phyloP scores from a whole-genome alignment of 2,113 vertebrate species.

The Ramphastos sulfuratus region DNA sequence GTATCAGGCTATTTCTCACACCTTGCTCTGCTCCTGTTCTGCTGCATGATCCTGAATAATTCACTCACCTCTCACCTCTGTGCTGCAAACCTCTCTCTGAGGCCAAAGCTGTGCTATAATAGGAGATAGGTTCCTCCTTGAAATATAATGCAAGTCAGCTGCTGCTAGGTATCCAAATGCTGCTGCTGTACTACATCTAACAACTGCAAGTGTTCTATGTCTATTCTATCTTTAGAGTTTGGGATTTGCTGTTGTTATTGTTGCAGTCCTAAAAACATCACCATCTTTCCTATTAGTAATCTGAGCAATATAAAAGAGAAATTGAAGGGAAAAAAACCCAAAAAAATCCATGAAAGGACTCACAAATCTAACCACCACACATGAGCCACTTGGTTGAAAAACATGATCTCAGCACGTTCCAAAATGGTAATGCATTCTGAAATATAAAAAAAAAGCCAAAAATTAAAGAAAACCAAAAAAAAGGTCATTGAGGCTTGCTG shows the following conservation, averaged over 20 bases:
- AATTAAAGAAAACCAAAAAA: not conserved
- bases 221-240: not conserved
- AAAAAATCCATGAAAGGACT: not conserved
- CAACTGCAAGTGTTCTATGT: not conserved
- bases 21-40: not conserved
- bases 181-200: not conserved
- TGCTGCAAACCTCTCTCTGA: not conserved
- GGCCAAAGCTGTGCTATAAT: not conserved
- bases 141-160: not conserved
- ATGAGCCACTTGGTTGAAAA: not conserved
- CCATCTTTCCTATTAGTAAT: not conserved
- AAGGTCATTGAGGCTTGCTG: not conserved
- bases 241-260: not conserved
- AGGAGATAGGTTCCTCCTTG: not conserved
- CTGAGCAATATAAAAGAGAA: not conserved
- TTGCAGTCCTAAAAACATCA: not conserved
- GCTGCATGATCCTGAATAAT: not conserved
- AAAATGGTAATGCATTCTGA: not conserved
- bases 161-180: not conserved
- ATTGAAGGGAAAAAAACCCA: not conserved
- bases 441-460: not conserved
- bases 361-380: not conserved
- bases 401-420: not conserved
- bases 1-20: not conserved
- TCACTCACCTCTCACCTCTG: not conserved